Conservation (phyloP, 2,113 vertebrate species). For the Thunnus thynnus region DNA sequence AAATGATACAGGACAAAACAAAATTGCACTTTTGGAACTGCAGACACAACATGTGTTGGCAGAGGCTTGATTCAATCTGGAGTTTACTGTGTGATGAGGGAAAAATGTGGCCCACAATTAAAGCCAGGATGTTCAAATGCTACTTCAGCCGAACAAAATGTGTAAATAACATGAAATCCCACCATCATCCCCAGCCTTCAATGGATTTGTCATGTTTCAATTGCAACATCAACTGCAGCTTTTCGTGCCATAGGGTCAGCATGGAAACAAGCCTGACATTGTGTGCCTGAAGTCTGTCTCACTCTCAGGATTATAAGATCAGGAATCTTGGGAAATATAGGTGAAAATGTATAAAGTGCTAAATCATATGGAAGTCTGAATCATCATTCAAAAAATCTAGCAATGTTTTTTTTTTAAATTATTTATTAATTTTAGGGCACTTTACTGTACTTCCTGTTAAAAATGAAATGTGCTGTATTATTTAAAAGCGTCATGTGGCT, state of each 20-base stretch:
- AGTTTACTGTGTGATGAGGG: not conserved
- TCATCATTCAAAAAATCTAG: not conserved
- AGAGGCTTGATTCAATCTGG: not conserved
- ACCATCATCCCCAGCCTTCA: constrained; percentile 9
- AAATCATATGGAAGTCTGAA: constrained; percentile 16
- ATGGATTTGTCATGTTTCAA: constrained; percentile 35
- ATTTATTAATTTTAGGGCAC: not conserved
- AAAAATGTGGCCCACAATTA: not conserved
- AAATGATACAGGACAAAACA: constrained; percentile 12
- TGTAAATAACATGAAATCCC: constrained; percentile 29
- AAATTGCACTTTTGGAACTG: constrained; percentile 23
- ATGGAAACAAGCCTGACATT: constrained; percentile 67
- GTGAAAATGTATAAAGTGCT: constrained; percentile 34
- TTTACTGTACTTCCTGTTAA: not conserved
- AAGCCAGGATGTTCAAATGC: not conserved
- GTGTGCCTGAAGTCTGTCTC: constrained; percentile 48
- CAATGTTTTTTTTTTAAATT: not conserved
- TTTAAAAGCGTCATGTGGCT: not conserved
- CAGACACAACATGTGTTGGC: constrained; percentile 7
- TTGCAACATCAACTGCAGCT: constrained; percentile 54
- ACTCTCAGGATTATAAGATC: constrained; percentile 68
- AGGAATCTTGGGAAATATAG: constrained; percentile 51
- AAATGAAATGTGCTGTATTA: not conserved
- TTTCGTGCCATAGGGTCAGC: constrained; percentile 60
- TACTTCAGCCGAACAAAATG: not conserved